Conservation (phyloP, 1,140 invertebrate species). For the Achatina immaculata region DNA sequence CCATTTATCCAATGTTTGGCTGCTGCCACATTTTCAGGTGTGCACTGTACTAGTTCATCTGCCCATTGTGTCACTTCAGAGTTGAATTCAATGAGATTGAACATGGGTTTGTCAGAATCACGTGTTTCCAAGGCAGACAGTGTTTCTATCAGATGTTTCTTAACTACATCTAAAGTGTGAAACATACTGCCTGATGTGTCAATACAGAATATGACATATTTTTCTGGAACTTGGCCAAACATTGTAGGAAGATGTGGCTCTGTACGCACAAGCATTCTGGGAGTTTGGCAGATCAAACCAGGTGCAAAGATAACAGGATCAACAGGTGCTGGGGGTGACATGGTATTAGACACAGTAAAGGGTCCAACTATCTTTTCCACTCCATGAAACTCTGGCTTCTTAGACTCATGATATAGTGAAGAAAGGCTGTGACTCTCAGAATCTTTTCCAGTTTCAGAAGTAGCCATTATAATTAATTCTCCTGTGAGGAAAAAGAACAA, state of each 20-base stretch:
- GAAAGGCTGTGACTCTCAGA: no score
- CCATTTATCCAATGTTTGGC: conserved; percentile 67
- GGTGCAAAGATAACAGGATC: background rate
- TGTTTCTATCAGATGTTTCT: conserved; percentile 68
- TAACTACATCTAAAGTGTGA: conserved; percentile 63
- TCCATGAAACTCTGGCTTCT: no score
- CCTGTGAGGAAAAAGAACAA: no score
- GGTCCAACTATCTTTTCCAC: background rate
- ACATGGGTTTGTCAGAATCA: conserved; percentile 51
- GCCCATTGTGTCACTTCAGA: conserved; percentile 69
- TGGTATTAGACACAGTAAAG: background rate
- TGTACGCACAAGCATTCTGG: conserved; percentile 10
- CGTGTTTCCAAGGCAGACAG: conserved; percentile 58
- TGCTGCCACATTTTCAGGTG: conserved; percentile 65
- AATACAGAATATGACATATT: conserved; percentile 69
- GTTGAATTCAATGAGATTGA: conserved; percentile 70
- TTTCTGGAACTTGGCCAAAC: conserved; percentile 64
- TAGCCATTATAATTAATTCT: no score
- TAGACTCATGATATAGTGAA: no score
- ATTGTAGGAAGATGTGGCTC: conserved; percentile 56
- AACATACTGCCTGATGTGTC: conserved; percentile 71
- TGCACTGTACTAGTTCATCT: conserved; percentile 69
- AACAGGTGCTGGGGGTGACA: no score
- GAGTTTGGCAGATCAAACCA: background rate
- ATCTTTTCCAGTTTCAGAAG: no score